These are phyloP conservation scores for Athalia cordata DNA, from an alignment of 2,888 invertebrate genomes.

Conservation along the genomic window DNA sequence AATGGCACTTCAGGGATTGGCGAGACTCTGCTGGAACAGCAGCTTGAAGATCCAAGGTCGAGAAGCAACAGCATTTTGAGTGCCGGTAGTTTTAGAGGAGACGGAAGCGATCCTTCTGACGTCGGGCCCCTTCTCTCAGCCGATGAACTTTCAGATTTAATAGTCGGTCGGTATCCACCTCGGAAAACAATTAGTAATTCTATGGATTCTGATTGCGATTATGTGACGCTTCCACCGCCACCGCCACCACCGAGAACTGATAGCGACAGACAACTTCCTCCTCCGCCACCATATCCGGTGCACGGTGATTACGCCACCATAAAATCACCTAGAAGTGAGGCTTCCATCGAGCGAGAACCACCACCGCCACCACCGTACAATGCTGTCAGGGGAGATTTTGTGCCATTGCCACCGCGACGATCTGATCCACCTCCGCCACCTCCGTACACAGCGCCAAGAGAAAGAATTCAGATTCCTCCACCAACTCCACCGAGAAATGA, in stretches of 20 bases:
- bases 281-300: conserved; percentile 73
- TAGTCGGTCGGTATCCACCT: conserved; percentile 87
- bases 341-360: conserved; percentile 60
- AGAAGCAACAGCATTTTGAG: conserved; percentile 86
- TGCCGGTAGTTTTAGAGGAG: conserved; percentile 89
- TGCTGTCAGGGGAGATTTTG: conserved; percentile 79
- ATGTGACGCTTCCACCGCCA: conserved; percentile 83
- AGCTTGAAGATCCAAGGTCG: conserved; percentile 60
- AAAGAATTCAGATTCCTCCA: conserved; percentile 71
- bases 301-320: conserved; percentile 63
- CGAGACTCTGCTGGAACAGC: conserved; percentile 34
- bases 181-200: conserved; percentile 89
- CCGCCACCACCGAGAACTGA: conserved; percentile 83
- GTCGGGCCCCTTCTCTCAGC: conserved; percentile 86
- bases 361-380: conserved; percentile 84
- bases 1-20: conserved; percentile 49
- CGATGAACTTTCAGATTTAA: conserved; percentile 88
- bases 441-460: conserved; percentile 73
- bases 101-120: conserved; percentile 92
- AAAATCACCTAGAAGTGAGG: conserved; percentile 56
- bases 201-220: conserved; percentile 92
- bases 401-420: conserved; percentile 78
- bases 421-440: conserved; percentile 80
- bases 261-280: conserved; percentile 76
- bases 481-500: conserved; percentile 71